phyloP scores from a whole-genome alignment of 2,797 vertebrate species.

The Pogonophryne albipinna region DNA sequence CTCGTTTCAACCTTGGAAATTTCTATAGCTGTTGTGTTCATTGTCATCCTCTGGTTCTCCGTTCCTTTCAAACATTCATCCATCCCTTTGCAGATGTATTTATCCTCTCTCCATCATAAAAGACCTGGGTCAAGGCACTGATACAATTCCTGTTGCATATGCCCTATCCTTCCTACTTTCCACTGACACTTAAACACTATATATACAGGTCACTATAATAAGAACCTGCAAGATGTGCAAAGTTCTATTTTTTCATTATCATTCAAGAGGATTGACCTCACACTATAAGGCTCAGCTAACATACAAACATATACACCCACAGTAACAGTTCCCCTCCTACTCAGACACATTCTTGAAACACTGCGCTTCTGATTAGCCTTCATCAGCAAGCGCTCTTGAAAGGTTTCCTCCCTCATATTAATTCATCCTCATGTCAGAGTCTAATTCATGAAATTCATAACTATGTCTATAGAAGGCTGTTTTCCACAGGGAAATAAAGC shows the following conservation, averaged over 20 bases:
- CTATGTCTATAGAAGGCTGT: neutral
- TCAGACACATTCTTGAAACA: conserved; percentile 37
- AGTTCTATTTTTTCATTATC: conserved; percentile 30
- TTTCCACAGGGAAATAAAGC: conserved; percentile 23
- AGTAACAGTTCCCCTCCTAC: conserved; percentile 39
- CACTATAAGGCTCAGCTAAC: conserved; percentile 25
- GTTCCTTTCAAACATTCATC: conserved; percentile 38
- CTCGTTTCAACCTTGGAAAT: conserved; percentile 48
- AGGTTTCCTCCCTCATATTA: conserved; percentile 25
- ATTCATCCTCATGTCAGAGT: conserved; percentile 45
- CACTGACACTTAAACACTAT: conserved; percentile 19
- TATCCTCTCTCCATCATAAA: conserved; percentile 36
- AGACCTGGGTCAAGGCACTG: conserved; percentile 59
- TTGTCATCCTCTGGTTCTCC: conserved; percentile 42
- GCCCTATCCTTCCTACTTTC: conserved; percentile 19
- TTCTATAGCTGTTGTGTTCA: conserved; percentile 55
- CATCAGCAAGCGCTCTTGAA: conserved; percentile 18
- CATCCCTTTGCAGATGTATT: conserved; percentile 55
- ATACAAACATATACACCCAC: conserved; percentile 36
- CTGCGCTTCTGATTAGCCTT: conserved; percentile 49
- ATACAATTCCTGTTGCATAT: conserved; percentile 18
- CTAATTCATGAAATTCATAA: conserved; percentile 48
- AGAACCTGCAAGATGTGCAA: conserved; percentile 18
- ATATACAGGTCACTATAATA: conserved; percentile 9
- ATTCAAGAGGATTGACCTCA: conserved; percentile 22